Evolutionary conservation across 2,888 invertebrate genomes (phyloP), one percentile per base, ranked within the genome.

Genomic region (Acrobasis consociella): DNA sequence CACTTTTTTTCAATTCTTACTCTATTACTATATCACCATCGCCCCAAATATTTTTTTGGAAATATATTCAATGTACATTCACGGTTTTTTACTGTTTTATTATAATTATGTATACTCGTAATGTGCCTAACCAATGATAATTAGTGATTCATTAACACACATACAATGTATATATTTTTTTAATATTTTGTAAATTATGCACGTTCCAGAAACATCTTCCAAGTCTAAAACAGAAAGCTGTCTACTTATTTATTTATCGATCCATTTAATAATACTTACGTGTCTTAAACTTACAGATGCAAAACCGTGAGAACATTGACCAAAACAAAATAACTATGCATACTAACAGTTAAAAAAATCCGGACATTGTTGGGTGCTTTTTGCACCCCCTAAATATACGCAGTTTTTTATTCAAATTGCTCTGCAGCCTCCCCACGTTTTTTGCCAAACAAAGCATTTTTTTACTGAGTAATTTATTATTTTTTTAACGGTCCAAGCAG

Each of bases 341-440:
- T 83, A 81, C 78, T 80, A 82, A 77, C 81, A 31, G 31, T 85
- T 86, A 82, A 89, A 92, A 91, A 92, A 90, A 83, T 79, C 80
- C 75, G 68, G 72, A 69, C 73, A 64, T 69, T 63, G 72, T 74
- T 77, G 83, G 84, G 76, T 78, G 70, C 77, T 87, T 86, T 89
- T 90, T 86, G 79, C 85, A 85, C 90, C 92, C 91, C 89, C 83
- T 85, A 78, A 77, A 79, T 81, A 68, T 67, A 75, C 65, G 67
- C 66, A 74, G 70, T 75, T 78, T 78, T 62, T 85, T 91, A 91
- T 91, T 91, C 89, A 92, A 91, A 91, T 91, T 72, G 73, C 78
- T 83, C 82, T 75, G 86, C 82, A 86, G 82, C 81, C 85, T 39
- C 86, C 87, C 81, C 73, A 76, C 82, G 83, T 85, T 91, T 87